Base-by-base conservation (phyloP, 1,140 invertebrate genomes). In the Holcopasites calliopsidis region DNA sequence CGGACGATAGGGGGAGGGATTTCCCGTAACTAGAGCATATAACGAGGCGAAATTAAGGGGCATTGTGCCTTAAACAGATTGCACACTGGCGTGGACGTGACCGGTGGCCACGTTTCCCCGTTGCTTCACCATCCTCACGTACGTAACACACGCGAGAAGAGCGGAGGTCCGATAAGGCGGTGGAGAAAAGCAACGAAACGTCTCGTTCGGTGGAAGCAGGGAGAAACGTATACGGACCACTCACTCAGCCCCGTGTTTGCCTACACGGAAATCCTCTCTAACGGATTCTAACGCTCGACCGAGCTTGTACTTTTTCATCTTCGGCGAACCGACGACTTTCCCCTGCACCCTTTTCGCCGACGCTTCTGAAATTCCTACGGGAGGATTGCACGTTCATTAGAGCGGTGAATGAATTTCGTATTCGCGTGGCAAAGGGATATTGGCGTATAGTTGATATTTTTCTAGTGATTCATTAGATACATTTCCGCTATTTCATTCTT, bases 231-330 rank as follows among this genome's bases (percentile, higher is more conserved):
- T 85, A 86, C 81, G 77, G 66, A 84, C 82, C 87, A 89, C 89
- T 80, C 87, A 89, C 89, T 90, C 84, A 76, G 79, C 61, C 85
- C 85, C 71, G 80, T 91, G 90, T 91, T 92, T 92, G 87, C 89
- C 85, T 91, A 92, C 91, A 92, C 89, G 89, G 86, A 91, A 92
- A 92, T 92, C 90, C 91, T 92, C 88, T 92, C 87, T 89, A 89
- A 87, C 89, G 88, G 86, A 91, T 92, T 91, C 88, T 90, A 87
- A 82, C 91, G 89, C 89, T 90, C 88, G 85, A 90, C 73, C 87
- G 87, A 86, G 72, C 85, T 88, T 80, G 82, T 80, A 79, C 85
- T 86, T 86, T 88, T 88, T 86, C 83, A 78, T 85, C 80, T 82
- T 75, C 76, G 76, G 55, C 44, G 52, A 44, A 33, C 76, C 79